Evolutionary conservation across 2,113 vertebrate genomes (phyloP).

Genomic region (Dromaius novaehollandiae): DNA sequence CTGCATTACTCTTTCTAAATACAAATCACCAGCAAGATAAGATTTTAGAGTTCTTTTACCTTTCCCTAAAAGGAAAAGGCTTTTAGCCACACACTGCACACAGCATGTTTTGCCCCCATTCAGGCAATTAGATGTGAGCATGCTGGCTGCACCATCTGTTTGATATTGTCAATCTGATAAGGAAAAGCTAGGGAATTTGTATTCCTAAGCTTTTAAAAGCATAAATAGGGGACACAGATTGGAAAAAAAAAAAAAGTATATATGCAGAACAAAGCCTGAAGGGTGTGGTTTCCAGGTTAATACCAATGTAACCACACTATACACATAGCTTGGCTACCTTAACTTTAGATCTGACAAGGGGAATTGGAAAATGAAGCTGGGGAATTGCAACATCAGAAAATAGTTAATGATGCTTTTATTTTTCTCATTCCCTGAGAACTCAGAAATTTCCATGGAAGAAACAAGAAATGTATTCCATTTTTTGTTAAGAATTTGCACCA

Average conservation of each 20-base stretch:
- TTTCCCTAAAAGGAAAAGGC: constrained; percentile 32
- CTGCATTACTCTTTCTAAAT: not conserved
- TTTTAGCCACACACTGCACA: not conserved
- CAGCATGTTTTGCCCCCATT: constrained; percentile 4
- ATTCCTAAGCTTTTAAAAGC: constrained; percentile 11
- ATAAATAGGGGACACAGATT: not conserved
- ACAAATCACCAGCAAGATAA: constrained; percentile 28
- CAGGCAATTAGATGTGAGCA: not conserved
- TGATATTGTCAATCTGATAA: not conserved
- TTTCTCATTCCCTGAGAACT: not conserved
- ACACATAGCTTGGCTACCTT: not conserved
- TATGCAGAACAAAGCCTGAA: not conserved
- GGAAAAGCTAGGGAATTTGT: constrained; percentile 8
- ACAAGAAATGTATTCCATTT: not conserved
- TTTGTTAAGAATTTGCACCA: not conserved
- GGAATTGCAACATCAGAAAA: not conserved
- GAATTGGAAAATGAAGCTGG: not conserved
- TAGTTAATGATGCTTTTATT: not conserved
- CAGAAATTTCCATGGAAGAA: not conserved
- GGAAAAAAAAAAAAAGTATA: not conserved
- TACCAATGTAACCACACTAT: not conserved
- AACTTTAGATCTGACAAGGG: not conserved
- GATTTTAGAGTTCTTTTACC: not conserved
- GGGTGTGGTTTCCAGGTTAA: not conserved
- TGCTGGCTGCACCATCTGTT: not conserved